Evolutionary conservation across 2,113 vertebrate genomes (phyloP), one percentile per base, ranked within the genome.

Genomic region (Pituophis catenifer): DNA sequence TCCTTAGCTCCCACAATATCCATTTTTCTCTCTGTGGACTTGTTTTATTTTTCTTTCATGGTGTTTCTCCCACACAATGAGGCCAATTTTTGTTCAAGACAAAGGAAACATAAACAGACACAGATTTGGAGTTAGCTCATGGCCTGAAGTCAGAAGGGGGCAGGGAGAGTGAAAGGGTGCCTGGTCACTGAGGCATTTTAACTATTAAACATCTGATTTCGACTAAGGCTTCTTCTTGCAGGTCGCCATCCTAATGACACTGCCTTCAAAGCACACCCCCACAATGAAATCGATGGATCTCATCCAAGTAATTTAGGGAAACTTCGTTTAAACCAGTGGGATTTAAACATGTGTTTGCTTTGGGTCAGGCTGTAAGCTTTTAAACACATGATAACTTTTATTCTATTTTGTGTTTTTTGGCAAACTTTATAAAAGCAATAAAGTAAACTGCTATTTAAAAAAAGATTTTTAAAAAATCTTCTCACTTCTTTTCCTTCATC

Each of bases 11-110:
- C 97, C 97, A 97, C 97, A 97, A 96, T 96, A 97, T 97, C 96
- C 96, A 96, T 96, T 97, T 98, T 93, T 97, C 97, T 97, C 97
- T 97, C 97, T 94, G 96, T 97, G 98, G 97, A 97, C 97, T 97
- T 96, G 96, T 97, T 97, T 96, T 97, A 95, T 97, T 96, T 97
- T 98, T 98, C 98, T 98, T 97, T 97, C 97, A 94, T 95, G 96
- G 94, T 95, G 95, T 97, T 97, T 95, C 97, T 99, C 98, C 98
- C 98, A 99, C 98, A 98, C 98, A 98, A 98, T 97, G 97, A 95
- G 97, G 97, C 97, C 98, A 97, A 98, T 96, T 97, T 97, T 98
- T 98, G 98, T 97, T 97, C 98, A 98, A 98, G 96, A 98, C 97
- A 97, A 97, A 98, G 97, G 96, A 97, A 97, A 97, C 96, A 98